A percentile compares a stretch with the other conserved stretches of the same genome.
Evolutionary conservation across 2,113 vertebrate species (phyloP).

Genomic region (Willisornis vidua): DNA sequence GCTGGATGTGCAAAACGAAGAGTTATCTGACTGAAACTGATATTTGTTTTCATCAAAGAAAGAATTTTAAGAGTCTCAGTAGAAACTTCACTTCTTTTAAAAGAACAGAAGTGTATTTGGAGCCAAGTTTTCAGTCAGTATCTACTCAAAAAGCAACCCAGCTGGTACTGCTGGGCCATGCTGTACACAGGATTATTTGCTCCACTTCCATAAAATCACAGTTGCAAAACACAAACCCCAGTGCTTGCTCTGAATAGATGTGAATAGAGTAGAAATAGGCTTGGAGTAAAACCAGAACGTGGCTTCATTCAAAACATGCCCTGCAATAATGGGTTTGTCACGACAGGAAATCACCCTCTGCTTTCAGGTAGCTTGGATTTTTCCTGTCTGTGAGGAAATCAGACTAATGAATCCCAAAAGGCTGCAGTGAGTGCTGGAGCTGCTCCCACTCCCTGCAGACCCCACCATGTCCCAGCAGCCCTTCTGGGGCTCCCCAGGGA

Average conservation of each 20-base stretch:
- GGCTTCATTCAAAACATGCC: background rate
- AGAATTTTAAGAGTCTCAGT: background rate
- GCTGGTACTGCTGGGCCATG: background rate
- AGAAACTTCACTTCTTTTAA: background rate
- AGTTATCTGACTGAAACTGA: background rate
- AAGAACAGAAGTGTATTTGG: background rate
- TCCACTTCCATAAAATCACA: background rate
- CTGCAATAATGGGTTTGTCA: background rate
- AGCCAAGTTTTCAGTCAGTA: background rate
- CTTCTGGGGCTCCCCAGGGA: accelerated
- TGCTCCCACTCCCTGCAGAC: background rate
- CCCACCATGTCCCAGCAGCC: background rate
- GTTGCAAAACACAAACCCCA: slow-evolving; percentile 2
- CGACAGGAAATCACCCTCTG: background rate
- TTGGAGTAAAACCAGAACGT: background rate
- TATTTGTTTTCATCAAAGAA: background rate
- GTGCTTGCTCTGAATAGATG: background rate
- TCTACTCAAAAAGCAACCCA: background rate
- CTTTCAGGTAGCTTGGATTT: background rate
- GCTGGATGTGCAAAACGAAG: background rate
- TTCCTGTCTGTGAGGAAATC: background rate
- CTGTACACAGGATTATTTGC: background rate
- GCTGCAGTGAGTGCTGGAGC: background rate
- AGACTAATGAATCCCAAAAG: background rate
- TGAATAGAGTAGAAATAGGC: background rate